Percentiles rank a stretch among this genome's conserved stretches.
These are phyloP conservation scores for Acleris holmiana DNA, from an alignment of 2,888 invertebrate species.

Conservation along the genomic window DNA sequence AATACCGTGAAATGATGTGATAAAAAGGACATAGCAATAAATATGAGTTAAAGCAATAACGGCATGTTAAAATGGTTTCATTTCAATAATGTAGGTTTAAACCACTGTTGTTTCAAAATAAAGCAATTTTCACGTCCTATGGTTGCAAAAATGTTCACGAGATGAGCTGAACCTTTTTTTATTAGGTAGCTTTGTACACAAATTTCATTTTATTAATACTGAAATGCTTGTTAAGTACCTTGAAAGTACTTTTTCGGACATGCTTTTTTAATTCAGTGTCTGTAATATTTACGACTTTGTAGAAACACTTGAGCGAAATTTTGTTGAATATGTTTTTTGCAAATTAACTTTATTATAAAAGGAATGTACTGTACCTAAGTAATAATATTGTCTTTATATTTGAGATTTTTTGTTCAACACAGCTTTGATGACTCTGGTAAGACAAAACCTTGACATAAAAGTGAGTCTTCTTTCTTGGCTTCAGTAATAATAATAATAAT, in stretches of 20 bases:
- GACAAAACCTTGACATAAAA: too few relatives aligned
- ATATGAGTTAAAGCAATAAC: neutral
- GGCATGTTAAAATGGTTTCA: neutral
- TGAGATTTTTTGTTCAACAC: too few relatives aligned
- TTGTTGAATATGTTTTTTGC: constrained; percentile 1
- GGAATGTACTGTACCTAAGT: too few relatives aligned
- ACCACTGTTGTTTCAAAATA: constrained; percentile 26
- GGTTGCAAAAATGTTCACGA: constrained; percentile 34
- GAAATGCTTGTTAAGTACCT: constrained; percentile 29
- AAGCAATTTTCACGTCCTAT: constrained; percentile 24
- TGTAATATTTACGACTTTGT: constrained; percentile 41
- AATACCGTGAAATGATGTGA: too few relatives aligned
- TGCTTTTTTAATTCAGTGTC: constrained; percentile 42
- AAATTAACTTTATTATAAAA: constrained; percentile 2
- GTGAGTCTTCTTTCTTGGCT: too few relatives aligned
- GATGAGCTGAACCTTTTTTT: constrained; percentile 34
- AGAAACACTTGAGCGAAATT: constrained; percentile 4
- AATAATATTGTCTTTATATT: too few relatives aligned
- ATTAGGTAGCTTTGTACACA: constrained; percentile 22
- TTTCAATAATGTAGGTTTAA: constrained; percentile 19
- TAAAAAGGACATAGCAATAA: neutral
- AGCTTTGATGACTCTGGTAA: too few relatives aligned
- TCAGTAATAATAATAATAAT: too few relatives aligned
- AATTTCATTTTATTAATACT: constrained; percentile 32
- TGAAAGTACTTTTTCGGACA: constrained; percentile 45